Evolutionary conservation across 1,140 invertebrate species (phyloP).

Genomic region (Ptiloglossa arizonensis): DNA sequence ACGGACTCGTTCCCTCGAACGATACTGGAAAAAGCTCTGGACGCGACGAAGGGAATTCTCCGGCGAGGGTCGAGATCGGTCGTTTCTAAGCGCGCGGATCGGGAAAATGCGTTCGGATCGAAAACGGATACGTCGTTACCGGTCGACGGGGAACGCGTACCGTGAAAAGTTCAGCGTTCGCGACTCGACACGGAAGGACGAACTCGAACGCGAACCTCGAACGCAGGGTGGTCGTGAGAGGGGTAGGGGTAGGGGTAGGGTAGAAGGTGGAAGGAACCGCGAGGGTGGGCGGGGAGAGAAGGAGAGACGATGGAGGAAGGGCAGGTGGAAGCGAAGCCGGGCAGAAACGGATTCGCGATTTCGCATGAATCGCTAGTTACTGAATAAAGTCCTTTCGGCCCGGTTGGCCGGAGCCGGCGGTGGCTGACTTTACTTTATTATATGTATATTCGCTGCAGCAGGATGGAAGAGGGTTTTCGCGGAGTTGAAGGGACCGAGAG

Average conservation of each 20-base stretch:
- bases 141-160: conserved; percentile 16
- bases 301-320: conserved; percentile 16
- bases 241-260: no score
- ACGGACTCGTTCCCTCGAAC: no score
- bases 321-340: conserved; percentile 54
- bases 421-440: conserved; percentile 71
- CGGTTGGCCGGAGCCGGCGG: conserved; percentile 59
- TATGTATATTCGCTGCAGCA: conserved; percentile 68
- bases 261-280: not conserved
- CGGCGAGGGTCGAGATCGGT: conserved; percentile 11
- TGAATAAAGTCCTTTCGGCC: conserved; percentile 69
- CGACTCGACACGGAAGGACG: conserved; percentile 18
- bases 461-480: conserved; percentile 68
- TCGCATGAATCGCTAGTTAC: conserved; percentile 75
- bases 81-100: not conserved
- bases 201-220: conserved; percentile 45
- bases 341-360: conserved; percentile 69
- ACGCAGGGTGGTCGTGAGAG: not conserved
- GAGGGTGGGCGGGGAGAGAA: conserved; percentile 12
- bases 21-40: no score
- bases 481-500: conserved; percentile 51
- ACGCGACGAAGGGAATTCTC: not conserved
- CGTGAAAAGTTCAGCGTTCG: conserved; percentile 36
- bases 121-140: conserved; percentile 31
- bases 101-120: not conserved